Base-by-base conservation (phyloP, 2,113 vertebrate genomes). In the Choloepus hoffmanni region DNA sequence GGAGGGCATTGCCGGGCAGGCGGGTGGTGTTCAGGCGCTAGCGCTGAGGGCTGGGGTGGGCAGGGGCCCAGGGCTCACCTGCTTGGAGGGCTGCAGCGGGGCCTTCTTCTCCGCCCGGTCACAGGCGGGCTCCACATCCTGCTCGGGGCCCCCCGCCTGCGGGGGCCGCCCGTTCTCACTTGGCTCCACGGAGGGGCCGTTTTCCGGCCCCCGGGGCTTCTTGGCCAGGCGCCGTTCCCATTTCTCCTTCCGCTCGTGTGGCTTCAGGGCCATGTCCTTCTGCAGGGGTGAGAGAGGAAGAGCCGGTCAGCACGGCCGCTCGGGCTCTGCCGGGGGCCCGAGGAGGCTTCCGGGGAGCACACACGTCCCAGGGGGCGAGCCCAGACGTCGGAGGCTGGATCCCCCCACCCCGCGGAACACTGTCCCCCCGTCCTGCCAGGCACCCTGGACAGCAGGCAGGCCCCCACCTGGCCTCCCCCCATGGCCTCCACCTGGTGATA, bases 81-180 rank as follows among this genome's bases (percentile, higher is more conserved):
- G 99, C 97, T 99, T 99, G 96, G 98, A 98, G 84, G 99, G 98
- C 98, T 99, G 99, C 96, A 99, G 98, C 13, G 99, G 99, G 0
- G 99, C 98, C 97, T 99, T 99, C 98, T 99, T 99, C 98, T 99
- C 99, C 95, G 99, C 99, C 83, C 98, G 97, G 77, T 99, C 99
- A 10, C 99, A 99, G 97, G 99, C 98, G 90, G 99, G 98, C 74
- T 99, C 99, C 89, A 98, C 98, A 90, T 99, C 99, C 96, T 98
- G 99, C 97, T 99, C 99, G 0, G 98, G 97, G 98, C 98, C 98
- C 93, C 98, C 98, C 0, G 98, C 98, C 40, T 99, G 99, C 45
- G 99, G 98, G 81, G 99, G 98, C 96, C 99, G 99, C 95, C 99
- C 99, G 5, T 99, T 99, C 98, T 99, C 99, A 95, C 99, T 98